Conservation (phyloP, 2,113 vertebrate species). For the Bos javanicus region DNA sequence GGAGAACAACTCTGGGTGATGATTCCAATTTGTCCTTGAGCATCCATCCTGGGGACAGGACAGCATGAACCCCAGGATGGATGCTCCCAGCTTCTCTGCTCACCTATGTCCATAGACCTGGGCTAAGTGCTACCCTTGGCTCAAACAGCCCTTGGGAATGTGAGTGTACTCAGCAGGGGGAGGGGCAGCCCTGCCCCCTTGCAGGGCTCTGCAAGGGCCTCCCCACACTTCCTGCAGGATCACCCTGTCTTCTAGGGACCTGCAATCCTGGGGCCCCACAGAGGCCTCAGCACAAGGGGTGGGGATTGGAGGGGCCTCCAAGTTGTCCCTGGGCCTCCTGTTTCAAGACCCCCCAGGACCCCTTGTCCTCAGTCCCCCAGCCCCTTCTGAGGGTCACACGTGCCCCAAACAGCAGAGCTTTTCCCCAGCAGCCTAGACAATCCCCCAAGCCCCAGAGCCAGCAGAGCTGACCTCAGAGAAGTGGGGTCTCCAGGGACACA, state of each 20-base stretch:
- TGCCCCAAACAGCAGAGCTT: not conserved
- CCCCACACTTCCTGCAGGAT: not conserved
- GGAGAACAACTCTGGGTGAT: not conserved
- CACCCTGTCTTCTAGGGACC: not conserved
- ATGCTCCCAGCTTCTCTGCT: not conserved
- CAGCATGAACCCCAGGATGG: rapidly evolving
- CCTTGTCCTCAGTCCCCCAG: rapidly evolving
- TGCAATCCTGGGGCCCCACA: not conserved
- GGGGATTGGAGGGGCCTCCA: not conserved
- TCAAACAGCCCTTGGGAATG: not conserved
- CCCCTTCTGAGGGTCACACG: not conserved
- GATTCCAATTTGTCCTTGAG: no score
- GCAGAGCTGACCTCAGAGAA: not conserved
- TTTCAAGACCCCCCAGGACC: not conserved
- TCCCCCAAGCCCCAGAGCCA: no score
- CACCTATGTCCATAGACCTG: not conserved
- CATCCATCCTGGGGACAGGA: rapidly evolving
- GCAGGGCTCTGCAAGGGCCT: not conserved
- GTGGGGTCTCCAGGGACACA: not conserved
- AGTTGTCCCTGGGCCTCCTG: not conserved
- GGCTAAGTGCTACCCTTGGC: not conserved
- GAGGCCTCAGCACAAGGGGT: not conserved
- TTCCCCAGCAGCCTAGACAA: not conserved
- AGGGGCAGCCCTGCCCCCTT: no score
- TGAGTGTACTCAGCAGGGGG: not conserved